Percentiles rank a stretch among this genome's conserved stretches.
Conservation (phyloP, 2,888 invertebrate genomes). For the Strigamia transsilvanica region DNA sequence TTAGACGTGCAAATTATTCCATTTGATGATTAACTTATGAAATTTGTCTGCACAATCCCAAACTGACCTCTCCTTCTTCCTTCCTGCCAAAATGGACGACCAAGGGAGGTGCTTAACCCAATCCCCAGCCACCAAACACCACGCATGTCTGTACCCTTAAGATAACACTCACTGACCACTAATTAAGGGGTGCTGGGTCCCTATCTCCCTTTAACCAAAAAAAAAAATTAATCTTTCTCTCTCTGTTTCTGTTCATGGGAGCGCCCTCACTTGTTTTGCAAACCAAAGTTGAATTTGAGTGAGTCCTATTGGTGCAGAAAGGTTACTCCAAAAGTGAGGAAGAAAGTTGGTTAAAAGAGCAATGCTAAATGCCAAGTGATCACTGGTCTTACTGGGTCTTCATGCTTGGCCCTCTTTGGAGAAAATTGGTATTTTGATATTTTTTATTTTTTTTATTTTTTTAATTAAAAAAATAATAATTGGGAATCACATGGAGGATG, state of each 20-base stretch:
- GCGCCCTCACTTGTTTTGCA: slow-evolving; percentile 35
- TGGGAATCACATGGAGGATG: neutral
- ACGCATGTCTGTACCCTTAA: slow-evolving; percentile 17
- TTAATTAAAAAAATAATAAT: neutral
- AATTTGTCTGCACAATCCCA: neutral
- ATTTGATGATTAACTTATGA: neutral
- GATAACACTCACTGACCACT: slow-evolving; percentile 17
- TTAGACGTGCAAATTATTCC: neutral
- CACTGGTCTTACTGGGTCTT: neutral
- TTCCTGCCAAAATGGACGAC: slow-evolving; percentile 7
- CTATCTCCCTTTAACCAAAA: neutral
- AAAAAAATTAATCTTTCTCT: neutral
- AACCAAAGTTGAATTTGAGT: slow-evolving; percentile 1
- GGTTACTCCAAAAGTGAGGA: neutral
- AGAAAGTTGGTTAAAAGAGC: neutral
- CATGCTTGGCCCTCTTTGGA: neutral
- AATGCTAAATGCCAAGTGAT: slow-evolving; percentile 6
- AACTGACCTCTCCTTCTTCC: slow-evolving; percentile 30
- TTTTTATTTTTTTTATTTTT: neutral
- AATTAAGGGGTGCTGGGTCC: neutral
- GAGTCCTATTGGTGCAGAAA: slow-evolving; percentile 50
- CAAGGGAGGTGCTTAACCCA: neutral
- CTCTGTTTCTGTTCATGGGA: neutral
- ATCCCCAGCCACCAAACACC: neutral
- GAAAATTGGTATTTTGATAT: neutral